phyloP scores from a whole-genome alignment of 2,797 vertebrate genomes.

The Aplochiton taeniatus region DNA sequence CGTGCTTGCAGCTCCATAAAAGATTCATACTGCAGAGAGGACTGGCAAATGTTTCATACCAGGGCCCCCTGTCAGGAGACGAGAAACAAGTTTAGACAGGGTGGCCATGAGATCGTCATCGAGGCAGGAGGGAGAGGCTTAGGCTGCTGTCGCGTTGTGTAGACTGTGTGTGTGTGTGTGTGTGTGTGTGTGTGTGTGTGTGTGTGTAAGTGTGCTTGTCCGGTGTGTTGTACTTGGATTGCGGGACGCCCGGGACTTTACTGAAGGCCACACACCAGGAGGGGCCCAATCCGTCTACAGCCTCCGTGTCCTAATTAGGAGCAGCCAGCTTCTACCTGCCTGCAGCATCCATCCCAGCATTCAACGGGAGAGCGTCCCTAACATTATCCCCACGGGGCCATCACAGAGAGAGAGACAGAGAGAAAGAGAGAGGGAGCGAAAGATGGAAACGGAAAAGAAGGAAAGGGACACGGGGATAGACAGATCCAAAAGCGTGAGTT shows the following conservation, averaged over 20 bases:
- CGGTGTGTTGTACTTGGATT: neutral
- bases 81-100: slow-evolving; percentile 40
- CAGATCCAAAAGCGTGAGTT: neutral
- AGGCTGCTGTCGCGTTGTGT: neutral
- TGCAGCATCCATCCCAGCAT: slow-evolving; percentile 58
- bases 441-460: no score
- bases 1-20: slow-evolving; percentile 33
- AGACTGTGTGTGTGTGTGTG: slow-evolving; percentile 13
- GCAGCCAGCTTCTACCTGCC: slow-evolving; percentile 46
- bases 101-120: slow-evolving; percentile 44
- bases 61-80: slow-evolving; percentile 4
- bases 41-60: slow-evolving; percentile 20
- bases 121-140: neutral
- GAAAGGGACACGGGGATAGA: slow-evolving; percentile 5
- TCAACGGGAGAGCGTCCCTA: slow-evolving; percentile 25
- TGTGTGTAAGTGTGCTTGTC: neutral
- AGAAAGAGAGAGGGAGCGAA: neutral
- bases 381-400: slow-evolving; percentile 10
- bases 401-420: neutral
- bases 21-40: slow-evolving; percentile 48
- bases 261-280: slow-evolving; percentile 48
- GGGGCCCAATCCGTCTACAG: slow-evolving; percentile 57
- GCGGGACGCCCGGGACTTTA: slow-evolving; percentile 30
- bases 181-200: slow-evolving; percentile 13
- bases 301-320: slow-evolving; percentile 65